These are phyloP conservation scores for Amorpha juglandis DNA, from an alignment of 2,888 invertebrate species.

Conservation along the genomic window DNA sequence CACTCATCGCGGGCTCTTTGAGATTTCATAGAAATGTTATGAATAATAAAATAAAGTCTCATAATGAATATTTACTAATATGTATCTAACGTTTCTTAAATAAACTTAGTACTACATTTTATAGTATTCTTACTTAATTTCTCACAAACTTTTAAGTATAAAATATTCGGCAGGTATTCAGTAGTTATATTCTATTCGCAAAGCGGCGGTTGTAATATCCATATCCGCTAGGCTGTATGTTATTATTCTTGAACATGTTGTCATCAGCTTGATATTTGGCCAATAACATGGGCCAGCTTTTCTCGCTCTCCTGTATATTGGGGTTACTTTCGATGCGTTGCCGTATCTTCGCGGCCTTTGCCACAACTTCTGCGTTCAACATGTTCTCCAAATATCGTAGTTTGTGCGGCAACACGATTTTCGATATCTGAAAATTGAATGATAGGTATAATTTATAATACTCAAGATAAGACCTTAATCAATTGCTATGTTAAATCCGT, in stretches of 20 bases:
- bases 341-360: constrained; percentile 73
- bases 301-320: constrained; percentile 62
- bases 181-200: constrained; percentile 44
- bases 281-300: constrained; percentile 69
- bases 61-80: too few relatives aligned
- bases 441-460: too few relatives aligned
- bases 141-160: neutral
- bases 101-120: too few relatives aligned
- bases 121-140: neutral
- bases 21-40: too few relatives aligned
- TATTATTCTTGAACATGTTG: constrained; percentile 41
- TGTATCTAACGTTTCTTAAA: too few relatives aligned
- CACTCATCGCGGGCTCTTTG: too few relatives aligned
- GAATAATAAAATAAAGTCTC: too few relatives aligned
- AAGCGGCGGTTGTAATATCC: constrained; percentile 54
- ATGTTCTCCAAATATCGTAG: constrained; percentile 76
- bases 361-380: constrained; percentile 73
- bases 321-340: constrained; percentile 70
- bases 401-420: constrained; percentile 75
- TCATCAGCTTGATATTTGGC: constrained; percentile 67
- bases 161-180: neutral
- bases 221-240: constrained; percentile 39
- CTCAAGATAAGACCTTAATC: too few relatives aligned
- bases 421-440: constrained; percentile 58
- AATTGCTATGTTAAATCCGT: too few relatives aligned